These are phyloP conservation scores for Psephotus haematonotus DNA, from an alignment of 2,113 vertebrate genomes.

Conservation along the genomic window DNA sequence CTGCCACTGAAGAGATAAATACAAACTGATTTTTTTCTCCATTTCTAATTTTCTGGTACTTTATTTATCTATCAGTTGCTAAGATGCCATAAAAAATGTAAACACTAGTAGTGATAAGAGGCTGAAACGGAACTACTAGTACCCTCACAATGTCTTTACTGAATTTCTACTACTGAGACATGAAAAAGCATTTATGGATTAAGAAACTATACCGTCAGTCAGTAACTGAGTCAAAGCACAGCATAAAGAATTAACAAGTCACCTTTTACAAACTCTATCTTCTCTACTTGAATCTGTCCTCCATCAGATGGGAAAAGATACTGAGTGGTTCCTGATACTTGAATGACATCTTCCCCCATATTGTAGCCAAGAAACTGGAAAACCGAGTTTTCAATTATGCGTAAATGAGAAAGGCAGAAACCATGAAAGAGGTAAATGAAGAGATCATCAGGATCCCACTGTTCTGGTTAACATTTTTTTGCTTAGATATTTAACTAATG, in stretches of 20 bases:
- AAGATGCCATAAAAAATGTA: background rate
- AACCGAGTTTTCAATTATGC: background rate
- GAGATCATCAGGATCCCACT: background rate
- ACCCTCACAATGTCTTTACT: background rate
- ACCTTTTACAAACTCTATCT: conserved; percentile 84
- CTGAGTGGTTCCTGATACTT: conserved; percentile 77
- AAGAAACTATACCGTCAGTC: background rate
- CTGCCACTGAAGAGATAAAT: background rate
- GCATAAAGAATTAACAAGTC: background rate
- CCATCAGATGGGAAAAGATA: conserved; percentile 88
- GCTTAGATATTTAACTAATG: background rate
- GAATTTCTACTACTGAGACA: background rate
- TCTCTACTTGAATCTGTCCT: conserved; percentile 88
- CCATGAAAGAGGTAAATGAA: background rate
- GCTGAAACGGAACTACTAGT: background rate
- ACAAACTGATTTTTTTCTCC: background rate
- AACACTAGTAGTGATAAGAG: background rate
- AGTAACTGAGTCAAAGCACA: background rate
- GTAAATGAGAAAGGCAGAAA: background rate
- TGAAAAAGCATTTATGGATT: background rate
- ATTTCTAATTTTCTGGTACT: background rate
- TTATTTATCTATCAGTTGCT: background rate
- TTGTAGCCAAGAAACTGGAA: conserved; percentile 86
- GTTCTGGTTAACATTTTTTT: background rate
- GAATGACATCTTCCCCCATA: conserved; percentile 82